Evolutionary conservation across 2,797 vertebrate genomes (phyloP).

Genomic region (Anguilla megastoma): DNA sequence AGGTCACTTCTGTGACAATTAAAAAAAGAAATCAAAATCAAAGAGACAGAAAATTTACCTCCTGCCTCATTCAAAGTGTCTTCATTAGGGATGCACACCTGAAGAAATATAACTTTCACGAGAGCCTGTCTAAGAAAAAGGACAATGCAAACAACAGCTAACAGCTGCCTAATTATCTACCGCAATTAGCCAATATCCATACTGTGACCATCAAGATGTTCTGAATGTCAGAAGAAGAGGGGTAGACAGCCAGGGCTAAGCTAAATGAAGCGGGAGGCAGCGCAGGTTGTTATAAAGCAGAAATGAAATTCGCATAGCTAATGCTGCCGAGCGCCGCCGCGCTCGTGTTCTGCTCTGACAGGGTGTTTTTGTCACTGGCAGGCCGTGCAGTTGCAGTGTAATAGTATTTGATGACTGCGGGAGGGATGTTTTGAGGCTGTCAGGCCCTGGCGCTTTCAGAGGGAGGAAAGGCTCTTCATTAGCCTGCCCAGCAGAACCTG

Average conservation of each 20-base stretch:
- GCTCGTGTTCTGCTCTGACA: constrained; percentile 19
- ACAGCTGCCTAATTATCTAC: constrained; percentile 5
- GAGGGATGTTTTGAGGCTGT: constrained; percentile 30
- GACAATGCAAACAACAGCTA: neutral
- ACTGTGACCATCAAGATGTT: neutral
- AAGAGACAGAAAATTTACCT: neutral
- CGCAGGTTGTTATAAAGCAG: neutral
- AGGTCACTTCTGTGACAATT: neutral
- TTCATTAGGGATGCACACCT: neutral
- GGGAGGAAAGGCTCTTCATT: constrained; percentile 66
- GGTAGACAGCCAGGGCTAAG: neutral
- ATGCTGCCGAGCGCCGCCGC: neutral
- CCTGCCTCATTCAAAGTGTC: neutral
- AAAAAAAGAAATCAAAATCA: neutral
- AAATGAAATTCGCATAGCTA: constrained; percentile 2
- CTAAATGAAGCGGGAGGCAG: neutral
- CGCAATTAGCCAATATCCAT: neutral
- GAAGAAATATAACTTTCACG: neutral
- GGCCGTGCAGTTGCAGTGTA: constrained; percentile 21
- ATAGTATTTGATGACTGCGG: constrained; percentile 34
- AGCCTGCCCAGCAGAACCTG: constrained; percentile 58
- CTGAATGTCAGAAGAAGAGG: neutral
- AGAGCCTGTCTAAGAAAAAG: neutral
- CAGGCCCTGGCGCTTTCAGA: constrained; percentile 62
- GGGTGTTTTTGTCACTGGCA: constrained; percentile 12